A percentile compares a stretch with the other conserved stretches of the same genome.
Conservation (phyloP, 2,888 invertebrate genomes). For the Romanomermis culicivorax region DNA sequence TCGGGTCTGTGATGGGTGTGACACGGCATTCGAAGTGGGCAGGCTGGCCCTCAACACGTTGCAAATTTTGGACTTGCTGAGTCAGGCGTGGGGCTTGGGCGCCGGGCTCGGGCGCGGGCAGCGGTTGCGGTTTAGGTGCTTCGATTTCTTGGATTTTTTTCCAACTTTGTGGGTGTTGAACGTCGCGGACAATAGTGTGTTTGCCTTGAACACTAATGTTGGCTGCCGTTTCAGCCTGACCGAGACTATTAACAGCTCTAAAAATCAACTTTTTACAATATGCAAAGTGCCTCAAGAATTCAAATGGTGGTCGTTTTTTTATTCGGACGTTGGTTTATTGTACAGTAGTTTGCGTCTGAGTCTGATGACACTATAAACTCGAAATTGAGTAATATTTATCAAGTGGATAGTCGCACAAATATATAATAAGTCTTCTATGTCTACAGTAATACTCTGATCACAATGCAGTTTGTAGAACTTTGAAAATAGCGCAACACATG, state of each 20-base stretch:
- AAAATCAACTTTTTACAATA: too few relatives aligned
- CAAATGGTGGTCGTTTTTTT: too few relatives aligned
- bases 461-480: too few relatives aligned
- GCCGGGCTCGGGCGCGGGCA: constrained; percentile 13
- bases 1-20: constrained; percentile 65
- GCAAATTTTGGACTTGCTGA: constrained; percentile 20
- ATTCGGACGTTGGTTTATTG: too few relatives aligned
- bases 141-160: constrained; percentile 26
- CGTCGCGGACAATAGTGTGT: constrained; percentile 16
- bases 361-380: too few relatives aligned
- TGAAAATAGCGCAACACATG: too few relatives aligned
- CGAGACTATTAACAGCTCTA: constrained; percentile 76
- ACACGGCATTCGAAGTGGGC: constrained; percentile 82
- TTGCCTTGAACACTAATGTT: constrained; percentile 61
- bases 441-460: too few relatives aligned
- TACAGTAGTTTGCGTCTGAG: too few relatives aligned
- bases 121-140: constrained; percentile 18
- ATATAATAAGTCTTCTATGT: too few relatives aligned
- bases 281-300: too few relatives aligned
- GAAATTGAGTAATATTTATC: too few relatives aligned
- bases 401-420: too few relatives aligned
- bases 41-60: constrained; percentile 40
- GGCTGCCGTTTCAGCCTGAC: constrained; percentile 55
- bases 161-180: constrained; percentile 23
- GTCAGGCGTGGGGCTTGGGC: constrained; percentile 23